phyloP scores from a whole-genome alignment of 2,888 invertebrate species.

The Cenopis cana region DNA sequence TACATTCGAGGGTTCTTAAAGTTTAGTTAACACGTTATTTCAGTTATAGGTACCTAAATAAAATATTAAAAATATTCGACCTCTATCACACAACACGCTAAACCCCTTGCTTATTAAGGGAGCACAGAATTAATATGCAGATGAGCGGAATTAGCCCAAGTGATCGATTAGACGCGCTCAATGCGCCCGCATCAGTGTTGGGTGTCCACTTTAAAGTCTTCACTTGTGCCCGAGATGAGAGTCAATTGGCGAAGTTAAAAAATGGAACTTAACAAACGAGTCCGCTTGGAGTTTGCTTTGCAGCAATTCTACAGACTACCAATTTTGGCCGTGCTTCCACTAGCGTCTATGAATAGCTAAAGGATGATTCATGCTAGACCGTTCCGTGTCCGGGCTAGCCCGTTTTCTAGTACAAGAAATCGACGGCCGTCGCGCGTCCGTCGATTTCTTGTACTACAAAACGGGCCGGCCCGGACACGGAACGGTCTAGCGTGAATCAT shows the following conservation, averaged over 20 bases:
- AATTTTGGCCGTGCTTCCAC: too few species aligned
- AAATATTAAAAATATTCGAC: constrained; percentile 3
- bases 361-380: too few species aligned
- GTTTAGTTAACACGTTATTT: neutral
- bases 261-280: neutral
- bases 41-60: neutral
- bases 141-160: constrained; percentile 74
- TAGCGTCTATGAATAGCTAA: too few species aligned
- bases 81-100: constrained; percentile 48
- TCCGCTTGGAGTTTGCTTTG: too few species aligned
- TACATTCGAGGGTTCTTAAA: too few species aligned
- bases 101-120: constrained; percentile 60
- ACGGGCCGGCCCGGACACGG: too few species aligned
- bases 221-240: constrained; percentile 43
- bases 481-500: too few species aligned
- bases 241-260: constrained; percentile 35
- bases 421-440: too few species aligned
- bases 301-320: too few species aligned
- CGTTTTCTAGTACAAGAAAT: too few species aligned
- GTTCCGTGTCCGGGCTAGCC: too few species aligned
- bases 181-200: constrained; percentile 72
- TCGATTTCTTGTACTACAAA: too few species aligned
- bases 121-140: constrained; percentile 74
- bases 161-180: constrained; percentile 73
- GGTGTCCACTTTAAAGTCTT: constrained; percentile 57